phyloP scores from a whole-genome alignment of 2,797 vertebrate species.

The Oreortyx pictus region DNA sequence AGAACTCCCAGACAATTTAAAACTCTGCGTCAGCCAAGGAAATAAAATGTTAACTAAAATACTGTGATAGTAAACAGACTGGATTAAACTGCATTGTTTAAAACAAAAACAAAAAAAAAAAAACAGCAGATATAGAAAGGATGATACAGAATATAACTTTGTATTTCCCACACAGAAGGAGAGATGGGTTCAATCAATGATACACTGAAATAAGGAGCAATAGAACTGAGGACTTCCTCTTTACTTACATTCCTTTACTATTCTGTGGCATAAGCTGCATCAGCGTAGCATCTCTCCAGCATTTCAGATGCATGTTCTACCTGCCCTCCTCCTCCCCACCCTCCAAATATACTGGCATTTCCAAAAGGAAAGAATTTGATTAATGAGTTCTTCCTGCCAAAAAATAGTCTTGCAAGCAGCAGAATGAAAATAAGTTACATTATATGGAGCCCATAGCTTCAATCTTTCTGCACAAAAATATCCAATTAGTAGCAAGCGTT shows the following conservation, averaged over 20 bases:
- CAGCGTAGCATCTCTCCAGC: background rate
- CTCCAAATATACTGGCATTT: conserved; percentile 26
- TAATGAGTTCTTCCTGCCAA: conserved; percentile 58
- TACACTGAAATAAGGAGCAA: background rate
- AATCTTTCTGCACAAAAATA: conserved; percentile 50
- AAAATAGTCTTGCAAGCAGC: background rate
- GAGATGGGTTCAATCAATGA: background rate
- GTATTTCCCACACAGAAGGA: background rate
- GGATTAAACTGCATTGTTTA: background rate
- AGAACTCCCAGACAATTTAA: background rate
- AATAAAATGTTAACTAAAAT: background rate
- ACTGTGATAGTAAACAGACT: background rate
- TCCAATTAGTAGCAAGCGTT: conserved; percentile 57
- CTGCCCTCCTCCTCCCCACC: conserved; percentile 16
- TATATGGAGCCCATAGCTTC: conserved; percentile 23
- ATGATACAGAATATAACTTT: background rate
- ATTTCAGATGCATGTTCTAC: conserved; percentile 26
- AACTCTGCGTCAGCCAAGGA: background rate
- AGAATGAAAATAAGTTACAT: conserved; percentile 31
- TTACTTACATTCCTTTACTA: background rate
- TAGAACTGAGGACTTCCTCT: background rate
- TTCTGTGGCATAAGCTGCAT: background rate
- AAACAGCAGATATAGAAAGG: background rate
- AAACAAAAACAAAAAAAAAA: background rate
- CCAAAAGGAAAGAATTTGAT: conserved; percentile 55